Percentiles rank a stretch among this genome's conserved stretches.
These are phyloP conservation scores for Heliopora coerulea DNA, from an alignment of 92 coral and sea anemone genomes.

Conservation along the genomic window DNA sequence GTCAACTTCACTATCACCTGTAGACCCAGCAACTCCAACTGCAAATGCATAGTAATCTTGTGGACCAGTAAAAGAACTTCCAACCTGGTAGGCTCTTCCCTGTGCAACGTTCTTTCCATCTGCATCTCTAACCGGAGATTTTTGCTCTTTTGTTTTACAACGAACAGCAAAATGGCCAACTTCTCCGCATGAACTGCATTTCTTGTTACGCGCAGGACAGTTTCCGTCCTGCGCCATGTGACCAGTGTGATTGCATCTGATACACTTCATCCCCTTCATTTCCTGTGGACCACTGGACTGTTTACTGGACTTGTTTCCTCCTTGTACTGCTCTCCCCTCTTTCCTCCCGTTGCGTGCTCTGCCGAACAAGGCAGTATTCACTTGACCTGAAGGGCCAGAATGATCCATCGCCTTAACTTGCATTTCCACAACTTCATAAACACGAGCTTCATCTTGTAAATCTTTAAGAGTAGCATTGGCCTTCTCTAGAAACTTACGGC, in stretches of 20 bases:
- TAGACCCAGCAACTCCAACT: neutral
- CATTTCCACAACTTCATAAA: constrained; percentile 44
- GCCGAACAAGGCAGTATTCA: constrained; percentile 3
- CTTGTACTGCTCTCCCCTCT: neutral
- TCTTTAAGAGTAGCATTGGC: constrained; percentile 25
- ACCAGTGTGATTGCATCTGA: constrained; percentile 42
- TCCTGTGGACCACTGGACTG: too few relatives aligned
- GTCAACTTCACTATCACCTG: neutral
- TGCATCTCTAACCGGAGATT: too few relatives aligned
- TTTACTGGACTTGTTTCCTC: neutral
- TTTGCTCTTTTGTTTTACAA: constrained; percentile 41
- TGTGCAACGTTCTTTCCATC: constrained; percentile 3
- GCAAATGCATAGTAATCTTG: constrained; percentile 27
- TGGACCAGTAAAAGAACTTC: constrained; percentile 28
- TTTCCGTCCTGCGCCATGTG: constrained; percentile 43
- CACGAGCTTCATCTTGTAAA: constrained; percentile 46
- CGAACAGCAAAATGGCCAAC: constrained; percentile 44
- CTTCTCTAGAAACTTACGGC: constrained; percentile 44
- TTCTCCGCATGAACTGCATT: constrained; percentile 32
- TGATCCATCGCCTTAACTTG: constrained; percentile 48
- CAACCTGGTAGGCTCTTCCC: neutral
- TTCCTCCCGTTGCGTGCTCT: neutral
- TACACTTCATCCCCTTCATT: too few relatives aligned
- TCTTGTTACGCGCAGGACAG: constrained; percentile 40
- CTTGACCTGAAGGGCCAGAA: neutral